Conservation (phyloP, 2,113 vertebrate species). For the Rhinoderma darwinii region DNA sequence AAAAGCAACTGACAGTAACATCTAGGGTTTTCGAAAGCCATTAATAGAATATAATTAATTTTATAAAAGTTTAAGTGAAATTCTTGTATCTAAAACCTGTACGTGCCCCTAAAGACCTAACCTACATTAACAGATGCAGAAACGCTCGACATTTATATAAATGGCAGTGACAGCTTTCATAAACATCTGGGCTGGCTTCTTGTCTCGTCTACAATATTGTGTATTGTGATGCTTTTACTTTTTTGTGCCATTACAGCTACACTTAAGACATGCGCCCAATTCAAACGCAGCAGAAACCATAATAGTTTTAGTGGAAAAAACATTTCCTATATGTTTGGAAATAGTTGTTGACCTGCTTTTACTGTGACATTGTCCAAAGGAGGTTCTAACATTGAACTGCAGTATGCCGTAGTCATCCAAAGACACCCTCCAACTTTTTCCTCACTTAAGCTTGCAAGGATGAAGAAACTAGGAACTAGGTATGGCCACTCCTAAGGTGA, state of each 20-base stretch:
- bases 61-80: not conserved
- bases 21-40: not conserved
- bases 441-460: too few species aligned
- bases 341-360: too few species aligned
- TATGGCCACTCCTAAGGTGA: too few species aligned
- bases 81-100: not conserved
- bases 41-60: not conserved
- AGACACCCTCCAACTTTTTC: too few species aligned
- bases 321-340: too few species aligned
- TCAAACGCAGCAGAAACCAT: not conserved
- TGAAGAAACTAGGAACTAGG: too few species aligned
- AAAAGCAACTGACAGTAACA: not conserved
- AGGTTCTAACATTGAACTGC: too few species aligned
- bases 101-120: constrained; percentile 5
- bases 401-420: too few species aligned
- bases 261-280: not conserved
- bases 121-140: constrained; percentile 14
- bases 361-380: too few species aligned
- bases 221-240: not conserved
- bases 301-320: not conserved
- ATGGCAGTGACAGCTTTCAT: constrained; percentile 5
- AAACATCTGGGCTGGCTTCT: not conserved
- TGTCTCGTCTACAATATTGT: not conserved
- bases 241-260: not conserved
- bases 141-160: constrained; percentile 13